Evolutionary conservation across 2,888 invertebrate genomes (phyloP), one percentile per base, ranked within the genome.

Genomic region (Netelia inedita): DNA sequence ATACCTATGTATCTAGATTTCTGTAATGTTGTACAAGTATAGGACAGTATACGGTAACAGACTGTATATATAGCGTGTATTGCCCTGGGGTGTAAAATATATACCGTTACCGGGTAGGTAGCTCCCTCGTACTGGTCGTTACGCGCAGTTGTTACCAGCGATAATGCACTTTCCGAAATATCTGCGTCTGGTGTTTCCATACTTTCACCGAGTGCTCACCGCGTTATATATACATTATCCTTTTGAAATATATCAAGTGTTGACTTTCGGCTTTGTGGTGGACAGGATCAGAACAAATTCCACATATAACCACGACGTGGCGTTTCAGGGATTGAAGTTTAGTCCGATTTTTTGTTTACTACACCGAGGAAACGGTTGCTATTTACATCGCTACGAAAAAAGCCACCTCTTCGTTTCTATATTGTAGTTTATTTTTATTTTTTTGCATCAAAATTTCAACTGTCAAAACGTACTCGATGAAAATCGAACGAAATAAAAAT

Each of bases 141-240:
- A 81, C 19, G 66, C 66, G 68, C 84, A 84, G 66, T 84, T 84
- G 84, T 84, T 81, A 76, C 81, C 84, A 23, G 63, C 66, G 75
- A 72, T 81, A 76, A 84, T 81, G 72, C 71, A 80, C 81, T 81
- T 81, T 84, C 72, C 72, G 46, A 81, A 83, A 84, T 68, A 72
- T 66, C 61, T 68, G 75, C 82, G 55, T 72, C 57, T 16, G 50
- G 35, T 75, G 43, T 80, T 72, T 61, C 53, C 71, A 68, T 78
- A 76, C 76, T 68, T 73, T 68, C 59, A 41, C 11, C 68, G 28
- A 59, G 57, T 59, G 16, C 21, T 14, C 19, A 28, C 1, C 23
- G 8, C 19, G 61, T n/a, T 53, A 35, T 46, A 50, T 50, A 16
- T 66, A 59, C 61, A 16, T 61, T 23, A 69, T 19, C 57, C 50